These are phyloP conservation scores for Rhagologus leucostigma DNA, from an alignment of 2,113 vertebrate genomes.

Conservation along the genomic window DNA sequence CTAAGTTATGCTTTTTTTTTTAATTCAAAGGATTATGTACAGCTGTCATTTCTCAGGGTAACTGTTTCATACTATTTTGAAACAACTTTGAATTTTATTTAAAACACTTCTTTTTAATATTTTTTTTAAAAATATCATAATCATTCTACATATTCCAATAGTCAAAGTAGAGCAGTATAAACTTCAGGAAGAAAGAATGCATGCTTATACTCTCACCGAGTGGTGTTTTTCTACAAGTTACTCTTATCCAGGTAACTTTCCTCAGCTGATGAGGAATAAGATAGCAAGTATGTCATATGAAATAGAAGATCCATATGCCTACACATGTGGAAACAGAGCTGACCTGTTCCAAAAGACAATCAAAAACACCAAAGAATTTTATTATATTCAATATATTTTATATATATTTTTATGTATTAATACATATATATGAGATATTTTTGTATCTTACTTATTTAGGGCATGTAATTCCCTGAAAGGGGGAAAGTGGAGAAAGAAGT, in stretches of 20 bases:
- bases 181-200: background rate
- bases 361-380: background rate
- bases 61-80: background rate
- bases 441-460: background rate
- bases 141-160: background rate
- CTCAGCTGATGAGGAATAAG: background rate
- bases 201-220: fast-evolving
- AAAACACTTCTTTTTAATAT: fast-evolving
- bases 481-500: fast-evolving
- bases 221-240: background rate
- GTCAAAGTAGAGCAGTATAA: background rate
- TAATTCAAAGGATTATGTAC: background rate
- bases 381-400: background rate
- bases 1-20: fast-evolving
- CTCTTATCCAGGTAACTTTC: background rate
- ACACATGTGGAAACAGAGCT: background rate
- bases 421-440: background rate
- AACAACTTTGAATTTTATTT: background rate
- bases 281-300: background rate
- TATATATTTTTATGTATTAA: too few relatives aligned
- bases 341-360: background rate
- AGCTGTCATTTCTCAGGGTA: background rate
- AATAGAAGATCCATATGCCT: background rate
- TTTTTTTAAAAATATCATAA: background rate
- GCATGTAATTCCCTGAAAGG: background rate